phyloP scores from a whole-genome alignment of 2,113 vertebrate species.

The Megaceryle maxima region DNA sequence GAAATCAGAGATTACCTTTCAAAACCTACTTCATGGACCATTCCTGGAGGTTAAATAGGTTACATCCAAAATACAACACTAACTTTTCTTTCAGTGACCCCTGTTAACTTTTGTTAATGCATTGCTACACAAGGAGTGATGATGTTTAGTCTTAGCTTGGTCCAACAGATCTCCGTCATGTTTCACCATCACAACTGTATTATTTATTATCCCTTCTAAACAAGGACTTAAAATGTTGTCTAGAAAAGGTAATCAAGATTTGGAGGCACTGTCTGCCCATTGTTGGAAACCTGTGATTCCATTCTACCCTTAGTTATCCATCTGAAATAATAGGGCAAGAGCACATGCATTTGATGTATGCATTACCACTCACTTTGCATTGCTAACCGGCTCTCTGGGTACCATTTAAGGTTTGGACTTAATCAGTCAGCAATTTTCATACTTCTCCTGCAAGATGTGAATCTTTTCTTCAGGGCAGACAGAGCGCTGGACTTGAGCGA shows the following conservation, averaged over 20 bases:
- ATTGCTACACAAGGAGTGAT: neutral
- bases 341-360: conserved; percentile 69
- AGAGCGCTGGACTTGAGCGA: conserved; percentile 56
- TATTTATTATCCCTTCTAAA: neutral
- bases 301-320: neutral
- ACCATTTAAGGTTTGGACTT: conserved; percentile 85
- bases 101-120: neutral
- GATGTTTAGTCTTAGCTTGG: neutral
- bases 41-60: neutral
- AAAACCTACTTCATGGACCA: neutral
- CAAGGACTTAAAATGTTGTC: neutral
- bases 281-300: neutral
- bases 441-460: conserved; percentile 73
- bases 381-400: conserved; percentile 83
- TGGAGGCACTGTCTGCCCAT: accelerated
- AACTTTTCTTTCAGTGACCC: neutral
- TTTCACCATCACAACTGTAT: neutral
- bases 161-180: neutral
- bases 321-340: conserved; percentile 28
- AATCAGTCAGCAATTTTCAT: conserved; percentile 86
- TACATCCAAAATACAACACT: neutral
- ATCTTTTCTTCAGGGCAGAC: conserved; percentile 75
- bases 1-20: neutral
- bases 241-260: neutral
- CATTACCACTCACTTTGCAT: conserved; percentile 78